Evolutionary conservation across 1,140 invertebrate genomes (phyloP).

Genomic region (Procambarus virginalis): DNA sequence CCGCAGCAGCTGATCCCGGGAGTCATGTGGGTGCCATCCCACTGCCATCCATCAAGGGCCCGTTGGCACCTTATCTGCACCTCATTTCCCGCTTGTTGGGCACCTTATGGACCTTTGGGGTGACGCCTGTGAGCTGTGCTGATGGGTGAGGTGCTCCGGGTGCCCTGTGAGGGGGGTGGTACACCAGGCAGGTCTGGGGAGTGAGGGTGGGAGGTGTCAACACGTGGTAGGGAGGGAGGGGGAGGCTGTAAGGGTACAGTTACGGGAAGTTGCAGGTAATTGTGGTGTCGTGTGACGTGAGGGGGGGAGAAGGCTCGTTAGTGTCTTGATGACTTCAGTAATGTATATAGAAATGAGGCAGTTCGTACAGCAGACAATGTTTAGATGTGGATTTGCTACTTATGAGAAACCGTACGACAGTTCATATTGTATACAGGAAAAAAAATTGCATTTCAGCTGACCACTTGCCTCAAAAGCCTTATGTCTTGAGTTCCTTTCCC

Average conservation of each 20-base stretch:
- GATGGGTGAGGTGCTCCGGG: background rate
- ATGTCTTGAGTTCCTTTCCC: no score
- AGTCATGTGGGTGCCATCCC: slow-evolving; percentile 34
- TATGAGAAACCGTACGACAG: no score
- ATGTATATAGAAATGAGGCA: no score
- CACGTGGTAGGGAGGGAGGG: background rate
- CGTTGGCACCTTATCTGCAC: slow-evolving; percentile 53
- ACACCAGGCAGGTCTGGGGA: background rate
- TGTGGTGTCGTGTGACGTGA: no score
- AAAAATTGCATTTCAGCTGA: no score
- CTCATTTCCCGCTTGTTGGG: slow-evolving; percentile 57
- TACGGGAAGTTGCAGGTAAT: background rate
- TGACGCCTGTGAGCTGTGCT: background rate
- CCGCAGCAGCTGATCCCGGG: slow-evolving; percentile 5
- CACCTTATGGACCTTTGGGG: slow-evolving; percentile 20
- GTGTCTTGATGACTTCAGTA: no score
- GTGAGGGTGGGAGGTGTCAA: no score
- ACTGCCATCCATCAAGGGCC: slow-evolving; percentile 24
- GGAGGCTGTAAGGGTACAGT: background rate
- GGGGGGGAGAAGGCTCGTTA: background rate
- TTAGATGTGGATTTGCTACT: no score
- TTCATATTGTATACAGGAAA: no score
- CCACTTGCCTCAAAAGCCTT: no score
- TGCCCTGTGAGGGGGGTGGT: background rate
- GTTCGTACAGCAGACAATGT: no score